phyloP scores from a whole-genome alignment of 2,888 invertebrate species.

The Scaptomyza tumidula region DNA sequence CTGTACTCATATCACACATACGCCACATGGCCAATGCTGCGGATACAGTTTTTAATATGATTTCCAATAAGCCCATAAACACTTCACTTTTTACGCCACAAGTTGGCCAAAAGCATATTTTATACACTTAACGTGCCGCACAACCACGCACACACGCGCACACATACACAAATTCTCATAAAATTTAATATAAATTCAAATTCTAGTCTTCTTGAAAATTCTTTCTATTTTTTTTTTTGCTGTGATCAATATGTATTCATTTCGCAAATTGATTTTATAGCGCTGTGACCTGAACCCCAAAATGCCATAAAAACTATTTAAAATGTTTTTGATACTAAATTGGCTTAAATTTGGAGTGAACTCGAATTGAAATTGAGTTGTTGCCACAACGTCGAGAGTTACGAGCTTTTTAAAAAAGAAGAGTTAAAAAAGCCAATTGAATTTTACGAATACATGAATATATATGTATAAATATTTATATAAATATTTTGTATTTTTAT shows the following conservation, averaged over 20 bases:
- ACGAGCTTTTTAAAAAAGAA: too few species aligned
- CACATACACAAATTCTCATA: background rate
- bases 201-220: background rate
- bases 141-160: constrained; percentile 15
- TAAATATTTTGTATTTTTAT: background rate
- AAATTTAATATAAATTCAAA: constrained; percentile 22
- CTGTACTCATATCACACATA: constrained; percentile 26
- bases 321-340: constrained; percentile 34
- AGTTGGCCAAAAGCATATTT: constrained; percentile 19
- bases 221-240: background rate
- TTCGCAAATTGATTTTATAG: constrained; percentile 34
- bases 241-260: constrained; percentile 5
- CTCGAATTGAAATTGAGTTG: background rate
- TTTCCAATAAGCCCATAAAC: constrained; percentile 26
- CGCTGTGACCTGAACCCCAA: background rate
- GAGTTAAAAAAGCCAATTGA: background rate
- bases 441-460: background rate
- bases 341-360: constrained; percentile 16
- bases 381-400: background rate
- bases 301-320: constrained; percentile 31
- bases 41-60: constrained; percentile 22
- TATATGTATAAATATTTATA: background rate
- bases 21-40: constrained; percentile 22
- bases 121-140: constrained; percentile 14
- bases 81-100: constrained; percentile 24